These are phyloP conservation scores for Coboldia fuscipes DNA, from an alignment of 1,140 invertebrate genomes.

Conservation along the genomic window DNA sequence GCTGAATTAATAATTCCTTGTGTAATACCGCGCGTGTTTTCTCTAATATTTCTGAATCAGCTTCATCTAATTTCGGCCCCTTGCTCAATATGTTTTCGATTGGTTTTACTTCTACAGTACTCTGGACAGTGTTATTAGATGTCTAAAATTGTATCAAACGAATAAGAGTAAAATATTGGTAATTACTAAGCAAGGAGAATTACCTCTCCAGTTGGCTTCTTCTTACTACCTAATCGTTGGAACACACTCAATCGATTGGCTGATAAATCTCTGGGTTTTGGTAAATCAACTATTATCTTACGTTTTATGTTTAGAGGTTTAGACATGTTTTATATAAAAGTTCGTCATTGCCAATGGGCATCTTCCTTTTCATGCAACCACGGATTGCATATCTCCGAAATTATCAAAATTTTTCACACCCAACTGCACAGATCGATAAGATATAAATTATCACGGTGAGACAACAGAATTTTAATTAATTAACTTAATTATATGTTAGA, in stretches of 20 bases:
- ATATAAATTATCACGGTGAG: too few relatives aligned
- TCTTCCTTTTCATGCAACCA: too few relatives aligned
- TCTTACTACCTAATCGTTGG: constrained; percentile 53
- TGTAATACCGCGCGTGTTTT: constrained; percentile 51
- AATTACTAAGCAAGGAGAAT: constrained; percentile 4
- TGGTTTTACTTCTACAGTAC: neutral
- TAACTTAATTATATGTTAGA: too few relatives aligned
- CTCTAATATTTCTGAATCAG: constrained; percentile 59
- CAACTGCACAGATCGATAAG: too few relatives aligned
- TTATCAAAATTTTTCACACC: too few relatives aligned
- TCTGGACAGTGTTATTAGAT: neutral
- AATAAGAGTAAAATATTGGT: neutral
- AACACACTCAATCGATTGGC: constrained; percentile 49
- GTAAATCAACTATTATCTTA: constrained; percentile 52
- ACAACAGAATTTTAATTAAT: too few relatives aligned
- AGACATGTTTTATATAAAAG: too few relatives aligned
- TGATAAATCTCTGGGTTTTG: constrained; percentile 39
- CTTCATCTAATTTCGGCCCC: constrained; percentile 36
- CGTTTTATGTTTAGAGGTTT: constrained; percentile 54
- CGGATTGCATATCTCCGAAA: too few relatives aligned
- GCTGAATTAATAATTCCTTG: constrained; percentile 52
- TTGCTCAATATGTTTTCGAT: neutral
- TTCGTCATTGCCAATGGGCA: too few relatives aligned
- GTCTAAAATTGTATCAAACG: neutral
- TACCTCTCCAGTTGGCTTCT: constrained; percentile 26